A percentile compares a stretch with the other conserved stretches of the same genome.
Evolutionary conservation across 2,888 invertebrate species (phyloP).

Genomic region (Julus scandinavius): DNA sequence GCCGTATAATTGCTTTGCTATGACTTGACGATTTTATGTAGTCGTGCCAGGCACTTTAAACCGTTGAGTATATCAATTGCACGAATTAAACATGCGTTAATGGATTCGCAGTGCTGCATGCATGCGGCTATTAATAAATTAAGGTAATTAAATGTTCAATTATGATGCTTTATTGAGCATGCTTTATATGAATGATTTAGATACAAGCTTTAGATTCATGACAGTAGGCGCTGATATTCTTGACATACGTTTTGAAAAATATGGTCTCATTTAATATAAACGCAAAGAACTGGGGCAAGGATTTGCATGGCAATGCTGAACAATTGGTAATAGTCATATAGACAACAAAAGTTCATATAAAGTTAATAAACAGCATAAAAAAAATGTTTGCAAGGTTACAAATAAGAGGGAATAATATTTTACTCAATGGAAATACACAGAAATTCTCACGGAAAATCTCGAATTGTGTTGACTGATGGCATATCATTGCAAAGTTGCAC

Average conservation of each 20-base stretch:
- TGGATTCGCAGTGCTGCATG: background rate
- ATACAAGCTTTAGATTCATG: background rate
- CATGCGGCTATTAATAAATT: background rate
- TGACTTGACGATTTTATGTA: background rate
- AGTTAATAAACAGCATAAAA: background rate
- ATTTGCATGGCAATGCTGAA: background rate
- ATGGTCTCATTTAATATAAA: background rate
- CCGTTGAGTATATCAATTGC: background rate
- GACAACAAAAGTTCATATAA: too few species aligned
- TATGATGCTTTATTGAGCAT: background rate
- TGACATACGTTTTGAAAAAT: background rate
- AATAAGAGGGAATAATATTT: too few species aligned
- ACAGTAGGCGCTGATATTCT: background rate
- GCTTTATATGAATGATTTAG: background rate
- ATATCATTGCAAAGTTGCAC: too few species aligned
- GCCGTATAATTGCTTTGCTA: constrained; percentile 30
- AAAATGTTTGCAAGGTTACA: too few species aligned
- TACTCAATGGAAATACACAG: too few species aligned
- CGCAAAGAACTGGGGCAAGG: background rate
- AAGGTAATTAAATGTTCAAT: constrained; percentile 5
- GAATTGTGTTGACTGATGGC: too few species aligned
- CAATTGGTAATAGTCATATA: background rate
- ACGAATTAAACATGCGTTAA: background rate
- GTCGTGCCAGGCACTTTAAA: background rate
- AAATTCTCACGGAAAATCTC: too few species aligned